A percentile compares a stretch with the other conserved stretches of the same genome.
Evolutionary conservation across 2,888 invertebrate species (phyloP).

Genomic region (Habrosyne pyritoides): DNA sequence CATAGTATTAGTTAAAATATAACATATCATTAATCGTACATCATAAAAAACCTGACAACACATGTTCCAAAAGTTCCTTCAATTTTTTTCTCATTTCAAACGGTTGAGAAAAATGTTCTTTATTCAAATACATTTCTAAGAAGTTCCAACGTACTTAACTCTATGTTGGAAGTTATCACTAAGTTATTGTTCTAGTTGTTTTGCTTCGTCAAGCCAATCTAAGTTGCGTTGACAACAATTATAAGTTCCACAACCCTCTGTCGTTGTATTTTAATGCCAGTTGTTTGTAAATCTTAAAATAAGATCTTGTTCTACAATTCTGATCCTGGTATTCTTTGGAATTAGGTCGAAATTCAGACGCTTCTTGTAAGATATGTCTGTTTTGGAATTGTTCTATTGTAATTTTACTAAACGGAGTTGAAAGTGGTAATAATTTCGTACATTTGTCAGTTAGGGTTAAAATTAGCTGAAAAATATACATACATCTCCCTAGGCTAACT

Average conservation of each 20-base stretch:
- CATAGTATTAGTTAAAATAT: too few relatives aligned
- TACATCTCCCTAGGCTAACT: too few relatives aligned
- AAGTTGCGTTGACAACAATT: conserved; percentile 65
- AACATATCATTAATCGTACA: too few relatives aligned
- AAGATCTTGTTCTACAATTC: conserved; percentile 13
- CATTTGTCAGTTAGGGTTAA: too few relatives aligned
- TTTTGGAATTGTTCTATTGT: background rate
- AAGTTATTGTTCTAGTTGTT: conserved; percentile 55
- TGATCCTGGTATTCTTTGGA: background rate
- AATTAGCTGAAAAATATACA: too few relatives aligned
- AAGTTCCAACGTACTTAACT: background rate
- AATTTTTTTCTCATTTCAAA: background rate
- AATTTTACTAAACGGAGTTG: too few relatives aligned
- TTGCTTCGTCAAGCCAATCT: conserved; percentile 62
- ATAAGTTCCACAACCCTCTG: conserved; percentile 47
- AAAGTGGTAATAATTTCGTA: too few relatives aligned
- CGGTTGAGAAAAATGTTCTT: background rate
- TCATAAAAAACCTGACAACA: background rate
- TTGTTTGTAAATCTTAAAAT: conserved; percentile 21
- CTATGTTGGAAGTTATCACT: conserved; percentile 35
- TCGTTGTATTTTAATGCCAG: conserved; percentile 49
- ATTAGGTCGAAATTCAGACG: background rate
- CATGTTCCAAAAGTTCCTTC: background rate
- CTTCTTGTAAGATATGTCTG: background rate
- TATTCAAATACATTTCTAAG: background rate